Conservation (phyloP, 2,113 vertebrate genomes). For the Cettia cetti region DNA sequence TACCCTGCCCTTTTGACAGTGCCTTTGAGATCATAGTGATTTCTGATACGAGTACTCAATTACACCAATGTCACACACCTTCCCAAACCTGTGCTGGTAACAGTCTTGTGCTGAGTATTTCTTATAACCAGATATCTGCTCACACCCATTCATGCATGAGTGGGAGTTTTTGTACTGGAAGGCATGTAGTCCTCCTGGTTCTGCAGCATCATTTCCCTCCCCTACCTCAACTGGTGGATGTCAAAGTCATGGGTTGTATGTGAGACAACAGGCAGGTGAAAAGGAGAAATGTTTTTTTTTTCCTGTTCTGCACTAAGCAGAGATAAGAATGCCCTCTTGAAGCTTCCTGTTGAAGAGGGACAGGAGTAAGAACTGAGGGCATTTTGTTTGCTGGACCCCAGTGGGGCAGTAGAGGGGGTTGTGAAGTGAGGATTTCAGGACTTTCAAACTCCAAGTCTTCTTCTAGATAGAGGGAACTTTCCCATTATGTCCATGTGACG, state of each 20-base stretch:
- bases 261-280: neutral
- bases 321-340: neutral
- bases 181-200: neutral
- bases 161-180: neutral
- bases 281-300: neutral
- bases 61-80: fast-evolving
- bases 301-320: neutral
- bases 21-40: neutral
- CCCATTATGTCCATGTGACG: neutral
- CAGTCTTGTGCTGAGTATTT: neutral
- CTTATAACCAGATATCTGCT: neutral
- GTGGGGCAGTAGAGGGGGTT: fast-evolving
- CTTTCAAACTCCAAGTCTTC: neutral
- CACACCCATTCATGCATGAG: neutral
- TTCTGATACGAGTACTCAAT: neutral
- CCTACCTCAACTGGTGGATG: neutral
- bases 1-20: neutral
- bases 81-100: neutral
- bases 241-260: neutral
- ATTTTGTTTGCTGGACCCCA: neutral
- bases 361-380: neutral
- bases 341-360: neutral
- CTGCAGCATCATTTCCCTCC: neutral
- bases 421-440: neutral
- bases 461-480: neutral